These are phyloP conservation scores for Philhelius pedissequus DNA, from an alignment of 2,888 invertebrate species.

Conservation along the genomic window DNA sequence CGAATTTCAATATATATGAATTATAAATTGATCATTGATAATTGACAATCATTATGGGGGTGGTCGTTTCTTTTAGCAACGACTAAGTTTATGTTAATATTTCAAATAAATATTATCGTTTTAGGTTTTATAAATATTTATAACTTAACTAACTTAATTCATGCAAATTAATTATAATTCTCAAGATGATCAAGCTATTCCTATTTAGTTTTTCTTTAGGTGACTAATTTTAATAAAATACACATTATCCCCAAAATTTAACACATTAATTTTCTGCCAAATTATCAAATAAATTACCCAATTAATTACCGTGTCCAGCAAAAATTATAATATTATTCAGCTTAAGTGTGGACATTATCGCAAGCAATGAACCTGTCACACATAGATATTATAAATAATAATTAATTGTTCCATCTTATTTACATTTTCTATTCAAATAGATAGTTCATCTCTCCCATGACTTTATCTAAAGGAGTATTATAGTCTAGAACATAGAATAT, in stretches of 20 bases:
- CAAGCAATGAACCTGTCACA: neutral
- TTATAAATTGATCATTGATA: too few relatives aligned
- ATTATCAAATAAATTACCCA: neutral
- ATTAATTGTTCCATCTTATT: neutral
- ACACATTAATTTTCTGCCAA: neutral
- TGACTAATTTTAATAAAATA: neutral
- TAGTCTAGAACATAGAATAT: neutral
- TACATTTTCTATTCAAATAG: neutral
- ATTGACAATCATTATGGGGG: too few relatives aligned
- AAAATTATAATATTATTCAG: neutral
- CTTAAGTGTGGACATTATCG: neutral
- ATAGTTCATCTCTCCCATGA: slow-evolving; percentile 22
- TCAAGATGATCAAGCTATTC: neutral
- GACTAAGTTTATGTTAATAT: too few relatives aligned
- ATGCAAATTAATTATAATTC: neutral
- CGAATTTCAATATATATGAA: too few relatives aligned
- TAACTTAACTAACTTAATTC: too few relatives aligned
- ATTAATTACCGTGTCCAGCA: slow-evolving; percentile 1
- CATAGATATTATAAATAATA: neutral
- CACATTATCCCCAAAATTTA: neutral
- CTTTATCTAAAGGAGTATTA: neutral
- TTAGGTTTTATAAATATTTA: too few relatives aligned
- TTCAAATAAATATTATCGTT: too few relatives aligned
- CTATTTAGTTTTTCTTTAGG: neutral
- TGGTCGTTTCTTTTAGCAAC: too few relatives aligned